A percentile compares a stretch with the other conserved stretches of the same genome.
Conservation (phyloP, 1,140 invertebrate genomes). For the Gryllus bimaculatus region DNA sequence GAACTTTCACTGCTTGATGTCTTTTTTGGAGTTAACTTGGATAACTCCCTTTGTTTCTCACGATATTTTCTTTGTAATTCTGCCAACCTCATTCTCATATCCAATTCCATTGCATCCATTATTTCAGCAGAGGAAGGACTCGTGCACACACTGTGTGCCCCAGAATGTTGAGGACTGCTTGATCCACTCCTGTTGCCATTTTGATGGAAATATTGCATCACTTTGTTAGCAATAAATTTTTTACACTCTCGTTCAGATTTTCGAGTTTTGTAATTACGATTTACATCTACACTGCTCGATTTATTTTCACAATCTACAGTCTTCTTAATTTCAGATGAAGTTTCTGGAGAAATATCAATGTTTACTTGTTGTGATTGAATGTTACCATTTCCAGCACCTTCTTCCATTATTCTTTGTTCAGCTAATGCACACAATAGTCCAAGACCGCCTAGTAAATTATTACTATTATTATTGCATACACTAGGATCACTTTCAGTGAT, state of each 20-base stretch:
- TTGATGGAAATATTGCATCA: conserved; percentile 23
- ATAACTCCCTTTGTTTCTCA: conserved; percentile 72
- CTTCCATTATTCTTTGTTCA: conserved; percentile 72
- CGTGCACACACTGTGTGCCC: neutral
- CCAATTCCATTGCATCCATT: conserved; percentile 64
- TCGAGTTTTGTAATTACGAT: conserved; percentile 36
- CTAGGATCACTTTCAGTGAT: neutral
- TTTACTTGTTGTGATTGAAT: conserved; percentile 6
- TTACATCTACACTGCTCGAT: conserved; percentile 21
- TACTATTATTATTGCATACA: neutral
- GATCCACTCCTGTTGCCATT: conserved; percentile 38
- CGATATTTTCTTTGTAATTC: conserved; percentile 66
- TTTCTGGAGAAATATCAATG: neutral
- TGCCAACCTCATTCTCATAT: conserved; percentile 67
- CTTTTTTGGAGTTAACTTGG: conserved; percentile 52
- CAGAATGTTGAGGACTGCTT: conserved; percentile 13
- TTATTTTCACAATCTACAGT: neutral
- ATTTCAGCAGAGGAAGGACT: conserved; percentile 31
- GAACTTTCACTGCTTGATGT: neutral
- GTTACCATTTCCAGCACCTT: conserved; percentile 34
- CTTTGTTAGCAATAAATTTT: conserved; percentile 37
- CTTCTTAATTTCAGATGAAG: neutral
- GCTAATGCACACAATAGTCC: conserved; percentile 74
- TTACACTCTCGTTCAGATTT: conserved; percentile 38
- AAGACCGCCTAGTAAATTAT: conserved; percentile 50